Conservation (phyloP, 2,113 vertebrate species). For the Ranitomeya variabilis region DNA sequence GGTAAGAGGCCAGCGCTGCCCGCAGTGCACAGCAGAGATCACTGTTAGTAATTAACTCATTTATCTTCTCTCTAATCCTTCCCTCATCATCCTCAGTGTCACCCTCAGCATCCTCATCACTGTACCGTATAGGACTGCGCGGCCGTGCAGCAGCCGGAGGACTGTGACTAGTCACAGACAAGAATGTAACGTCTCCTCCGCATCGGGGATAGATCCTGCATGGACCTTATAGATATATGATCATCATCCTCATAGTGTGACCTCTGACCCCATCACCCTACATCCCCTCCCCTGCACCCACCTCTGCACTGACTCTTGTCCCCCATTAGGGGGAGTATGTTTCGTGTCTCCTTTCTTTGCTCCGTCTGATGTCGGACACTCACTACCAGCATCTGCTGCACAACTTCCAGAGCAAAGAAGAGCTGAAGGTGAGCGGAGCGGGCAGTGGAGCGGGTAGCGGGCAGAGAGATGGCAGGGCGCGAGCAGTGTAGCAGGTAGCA, state of each 20-base stretch:
- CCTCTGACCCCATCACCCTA: not conserved
- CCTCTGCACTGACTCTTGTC: constrained; percentile 63
- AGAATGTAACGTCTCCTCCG: not conserved
- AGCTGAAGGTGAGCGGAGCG: constrained; percentile 84
- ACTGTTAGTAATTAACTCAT: constrained; percentile 99
- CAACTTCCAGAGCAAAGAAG: constrained; percentile 98
- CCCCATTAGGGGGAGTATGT: constrained; percentile 92
- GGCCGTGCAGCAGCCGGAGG: not conserved
- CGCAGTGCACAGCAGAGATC: constrained; percentile 99
- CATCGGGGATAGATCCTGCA: not conserved
- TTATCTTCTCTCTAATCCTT: constrained; percentile 76
- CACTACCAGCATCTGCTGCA: constrained; percentile 95
- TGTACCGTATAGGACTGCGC: not conserved
- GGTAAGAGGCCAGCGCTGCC: constrained; percentile 99
- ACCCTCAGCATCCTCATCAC: constrained; percentile 17
- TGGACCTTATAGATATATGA: not conserved
- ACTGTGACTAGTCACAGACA: not conserved
- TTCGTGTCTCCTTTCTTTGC: constrained; percentile 94
- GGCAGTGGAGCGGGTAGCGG: no score
- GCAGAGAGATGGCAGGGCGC: no score
- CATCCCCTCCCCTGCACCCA: not conserved
- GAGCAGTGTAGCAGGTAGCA: no score
- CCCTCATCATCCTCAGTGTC: constrained; percentile 59
- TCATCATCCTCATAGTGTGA: not conserved
- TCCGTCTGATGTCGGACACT: constrained; percentile 96